Base-by-base conservation (phyloP, 2,113 vertebrate species). In the Amphilophus citrinellus region DNA sequence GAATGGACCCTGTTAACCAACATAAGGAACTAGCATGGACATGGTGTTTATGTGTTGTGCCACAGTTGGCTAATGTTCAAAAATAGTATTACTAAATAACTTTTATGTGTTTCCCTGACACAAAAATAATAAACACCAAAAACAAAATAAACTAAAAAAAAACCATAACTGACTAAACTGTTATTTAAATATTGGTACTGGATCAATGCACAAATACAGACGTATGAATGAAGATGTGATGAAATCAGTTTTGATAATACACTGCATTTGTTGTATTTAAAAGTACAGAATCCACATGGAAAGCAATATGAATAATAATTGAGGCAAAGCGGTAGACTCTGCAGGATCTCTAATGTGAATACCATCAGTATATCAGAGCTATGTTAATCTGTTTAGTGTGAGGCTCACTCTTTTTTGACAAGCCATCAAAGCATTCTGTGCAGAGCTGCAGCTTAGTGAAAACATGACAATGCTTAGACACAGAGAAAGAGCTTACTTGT, bases 401-500 rank as follows among this genome's bases (percentile, higher is more conserved):
- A 53, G 44, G 24, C 18, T 17, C 5, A 2, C 50, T 53, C 9
- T 56, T n/a, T 13, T 14, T n/a, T 61, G 42, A 63, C 2, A 37
- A 63, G 37, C 44, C 22, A 35, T 56, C 9, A 39, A 57, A 39
- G 8, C 5, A 20, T 65, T 62, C 15, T 37, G 53, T 57, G 62
- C 30, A 11, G 14, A 59, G 57, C 37, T 63, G 60, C 79, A 44
- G 76, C 44, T 44, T 59, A 11, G 77, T 11, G 60, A 61, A 61
- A 18, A 76, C 65, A 82, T 27, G 27, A 73, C 24, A 82, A 61
- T 79, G 76, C 44, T 53, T 53, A 5, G 68, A 81, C 18, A 22
- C 18, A 39, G 84, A 84, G 83, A 58, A 79, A 83, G 71, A 79
- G 84, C 97, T 98, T 97, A 98, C 98, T 98, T 98, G 96, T 98